A percentile compares a stretch with the other conserved stretches of the same genome.
Conservation (phyloP, 2,888 invertebrate species). For the Nipponacmea schrenckii region DNA sequence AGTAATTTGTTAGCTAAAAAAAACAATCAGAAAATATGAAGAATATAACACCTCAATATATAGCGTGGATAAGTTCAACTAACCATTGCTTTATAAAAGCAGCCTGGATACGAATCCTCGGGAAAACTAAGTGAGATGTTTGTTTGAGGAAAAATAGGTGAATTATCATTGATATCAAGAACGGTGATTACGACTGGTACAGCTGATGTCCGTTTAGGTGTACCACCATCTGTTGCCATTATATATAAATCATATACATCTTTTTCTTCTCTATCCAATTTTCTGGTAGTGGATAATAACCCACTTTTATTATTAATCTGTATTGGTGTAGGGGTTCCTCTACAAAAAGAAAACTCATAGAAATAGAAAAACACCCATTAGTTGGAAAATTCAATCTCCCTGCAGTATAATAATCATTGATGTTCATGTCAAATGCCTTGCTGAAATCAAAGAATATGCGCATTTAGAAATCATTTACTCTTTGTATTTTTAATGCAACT, state of each 20-base stretch:
- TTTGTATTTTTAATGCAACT: no score
- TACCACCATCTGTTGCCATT: not conserved
- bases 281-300: not conserved
- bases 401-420: no score
- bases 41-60: no score
- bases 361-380: no score
- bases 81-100: slow-evolving; percentile 1
- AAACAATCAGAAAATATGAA: no score
- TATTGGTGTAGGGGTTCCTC: not conserved
- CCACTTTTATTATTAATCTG: not conserved
- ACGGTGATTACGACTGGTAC: not conserved
- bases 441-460: no score
- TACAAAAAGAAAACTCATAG: not conserved
- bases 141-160: not conserved
- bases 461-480: no score
- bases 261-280: not conserved
- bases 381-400: no score
- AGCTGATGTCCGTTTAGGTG: not conserved
- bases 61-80: not conserved
- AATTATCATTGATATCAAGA: not conserved
- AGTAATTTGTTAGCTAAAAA: no score
- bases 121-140: not conserved
- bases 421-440: no score
- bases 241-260: not conserved
- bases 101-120: not conserved